These are phyloP conservation scores for Gibbula magus DNA, from an alignment of 2,888 invertebrate genomes.

Conservation along the genomic window DNA sequence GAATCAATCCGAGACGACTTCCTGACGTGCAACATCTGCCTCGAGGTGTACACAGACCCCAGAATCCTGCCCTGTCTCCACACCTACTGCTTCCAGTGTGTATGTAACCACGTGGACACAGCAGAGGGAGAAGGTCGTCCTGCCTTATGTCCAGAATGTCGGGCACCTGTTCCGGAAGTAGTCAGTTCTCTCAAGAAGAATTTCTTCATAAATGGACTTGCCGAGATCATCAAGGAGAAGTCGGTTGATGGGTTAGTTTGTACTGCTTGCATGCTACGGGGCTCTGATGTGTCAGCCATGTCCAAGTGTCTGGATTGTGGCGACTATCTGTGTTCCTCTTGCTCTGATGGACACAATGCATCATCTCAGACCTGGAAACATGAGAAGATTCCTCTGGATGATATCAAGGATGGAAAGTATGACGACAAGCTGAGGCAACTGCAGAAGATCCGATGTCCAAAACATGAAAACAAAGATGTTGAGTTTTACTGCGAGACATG, in stretches of 20 bases:
- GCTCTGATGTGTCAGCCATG: background rate
- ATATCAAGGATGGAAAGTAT: background rate
- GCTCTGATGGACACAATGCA: constrained; percentile 2
- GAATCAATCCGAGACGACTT: background rate
- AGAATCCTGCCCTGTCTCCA: constrained; percentile 14
- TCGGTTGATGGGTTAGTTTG: background rate
- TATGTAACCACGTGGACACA: background rate
- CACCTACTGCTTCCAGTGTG: background rate
- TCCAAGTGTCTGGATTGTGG: constrained; percentile 4
- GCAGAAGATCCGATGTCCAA: background rate
- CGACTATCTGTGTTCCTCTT: background rate
- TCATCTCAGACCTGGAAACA: constrained; percentile 3
- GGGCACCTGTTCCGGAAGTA: background rate
- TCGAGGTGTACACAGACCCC: background rate
- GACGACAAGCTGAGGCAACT: background rate
- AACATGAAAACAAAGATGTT: background rate
- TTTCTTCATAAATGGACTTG: background rate
- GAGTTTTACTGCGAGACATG: background rate
- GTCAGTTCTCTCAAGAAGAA: background rate
- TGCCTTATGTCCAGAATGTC: background rate
- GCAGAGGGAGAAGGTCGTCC: background rate
- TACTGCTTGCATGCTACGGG: background rate
- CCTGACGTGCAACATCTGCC: background rate
- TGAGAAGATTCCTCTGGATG: background rate
- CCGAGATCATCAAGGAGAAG: background rate